Base-by-base conservation (phyloP, 2,888 invertebrate genomes). In the Apodemia hepburni region DNA sequence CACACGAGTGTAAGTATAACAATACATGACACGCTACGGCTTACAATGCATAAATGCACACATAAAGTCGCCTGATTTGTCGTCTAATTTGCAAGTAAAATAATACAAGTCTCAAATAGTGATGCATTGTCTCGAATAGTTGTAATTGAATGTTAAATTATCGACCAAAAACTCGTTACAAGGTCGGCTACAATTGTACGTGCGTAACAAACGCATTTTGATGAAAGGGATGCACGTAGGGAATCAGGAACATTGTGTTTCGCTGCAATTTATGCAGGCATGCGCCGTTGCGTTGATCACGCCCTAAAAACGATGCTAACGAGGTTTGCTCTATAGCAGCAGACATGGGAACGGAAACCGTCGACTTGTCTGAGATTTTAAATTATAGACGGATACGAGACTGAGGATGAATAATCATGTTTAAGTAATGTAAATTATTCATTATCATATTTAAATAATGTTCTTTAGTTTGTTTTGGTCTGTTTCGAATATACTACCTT, bases 241-340 rank as follows among this genome's bases (percentile, higher is more conserved):
- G 77, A 75, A 73, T 73, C 72, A 71, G 71, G 71, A 75, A 73
- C 75, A 77, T 77, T 74, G 75, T 77, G 74, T 82, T 42, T 80
- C 75, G 73, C 73, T 82, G 86, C 82, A 87, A 84, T 84, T 84
- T 82, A 85, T 84, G 84, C 84, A 85, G 79, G 81, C 87, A 87
- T 86, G 87, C 86, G 87, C 84, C 73, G 85, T 83, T 82, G 82
- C 79, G 79, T 76, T 80, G 81, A 84, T 87, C 87, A 87, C 88
- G 88, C 89, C 87, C 85, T 84, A 84, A 87, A 87, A 87, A 87
- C 83, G 71, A 72, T 79, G 78, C 75, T 85, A 89, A 87, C 86
- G 80, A 87, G 81, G 76, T 82, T 71, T 77, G 76, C 71, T 71
- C 71, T 69, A 70, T 61, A 62, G 74, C 69, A 69, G 76, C 66